Evolutionary conservation across 2,888 invertebrate genomes (phyloP).

Genomic region (Heliothis peltigera): DNA sequence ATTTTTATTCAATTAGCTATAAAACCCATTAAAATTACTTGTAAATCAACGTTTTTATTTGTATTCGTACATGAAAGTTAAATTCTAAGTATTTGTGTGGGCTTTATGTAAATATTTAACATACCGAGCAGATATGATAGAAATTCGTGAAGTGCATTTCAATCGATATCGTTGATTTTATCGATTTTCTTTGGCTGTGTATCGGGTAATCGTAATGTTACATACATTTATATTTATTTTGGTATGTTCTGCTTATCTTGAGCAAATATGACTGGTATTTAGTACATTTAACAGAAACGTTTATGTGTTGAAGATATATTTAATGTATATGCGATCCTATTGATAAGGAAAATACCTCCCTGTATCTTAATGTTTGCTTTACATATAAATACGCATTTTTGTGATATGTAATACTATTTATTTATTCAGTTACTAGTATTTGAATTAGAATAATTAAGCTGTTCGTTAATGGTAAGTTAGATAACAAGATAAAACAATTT

Average conservation of each 20-base stretch:
- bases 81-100: conserved; percentile 8
- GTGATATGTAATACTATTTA: too few species aligned
- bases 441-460: too few species aligned
- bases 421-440: too few species aligned
- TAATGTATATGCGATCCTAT: not conserved
- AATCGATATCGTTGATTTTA: conserved; percentile 19
- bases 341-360: too few species aligned
- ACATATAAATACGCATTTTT: too few species aligned
- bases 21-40: not conserved
- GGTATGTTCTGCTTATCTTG: conserved; percentile 25
- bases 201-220: conserved; percentile 27
- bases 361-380: too few species aligned
- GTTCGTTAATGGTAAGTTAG: too few species aligned
- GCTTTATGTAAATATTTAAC: conserved; percentile 28
- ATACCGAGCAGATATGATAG: conserved; percentile 14
- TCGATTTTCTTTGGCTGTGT: conserved; percentile 17
- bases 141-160: conserved; percentile 22
- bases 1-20: too few species aligned
- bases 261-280: conserved; percentile 23
- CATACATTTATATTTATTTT: conserved; percentile 17
- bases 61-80: conserved; percentile 3
- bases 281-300: not conserved
- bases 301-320: not conserved
- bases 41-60: conserved; percentile 3
- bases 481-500: too few species aligned